phyloP scores from a whole-genome alignment of 2,113 vertebrate species.

The Poeciliopsis occidentalis region DNA sequence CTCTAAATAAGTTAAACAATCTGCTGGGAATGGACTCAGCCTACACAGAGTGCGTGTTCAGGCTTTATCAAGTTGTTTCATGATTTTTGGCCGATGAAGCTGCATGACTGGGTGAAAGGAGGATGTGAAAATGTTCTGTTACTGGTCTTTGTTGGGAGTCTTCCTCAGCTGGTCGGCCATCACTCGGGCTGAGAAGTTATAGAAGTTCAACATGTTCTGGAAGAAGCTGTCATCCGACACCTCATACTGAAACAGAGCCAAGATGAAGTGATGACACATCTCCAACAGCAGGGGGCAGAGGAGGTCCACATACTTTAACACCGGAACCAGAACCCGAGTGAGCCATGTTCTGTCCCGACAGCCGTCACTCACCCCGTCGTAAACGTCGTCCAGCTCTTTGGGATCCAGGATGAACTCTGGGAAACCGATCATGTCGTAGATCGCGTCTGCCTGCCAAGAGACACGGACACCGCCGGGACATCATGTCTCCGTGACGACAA shows the following conservation, averaged over 20 bases:
- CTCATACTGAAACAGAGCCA: conserved; percentile 84
- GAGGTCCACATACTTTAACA: neutral
- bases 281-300: conserved; percentile 45
- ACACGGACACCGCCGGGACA: neutral
- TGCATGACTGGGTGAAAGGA: neutral
- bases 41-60: neutral
- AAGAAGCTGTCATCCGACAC: conserved; percentile 97
- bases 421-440: conserved; percentile 99
- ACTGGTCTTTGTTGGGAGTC: conserved; percentile 96
- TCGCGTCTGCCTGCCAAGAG: conserved; percentile 87
- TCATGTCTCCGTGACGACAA: neutral
- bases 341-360: neutral
- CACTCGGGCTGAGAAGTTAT: conserved; percentile 96
- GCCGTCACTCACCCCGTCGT: conserved; percentile 87
- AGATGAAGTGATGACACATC: neutral
- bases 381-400: conserved; percentile 96
- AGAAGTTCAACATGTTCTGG: conserved; percentile 98
- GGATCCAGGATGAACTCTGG: conserved; percentile 96
- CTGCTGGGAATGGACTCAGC: no score
- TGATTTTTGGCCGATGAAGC: neutral
- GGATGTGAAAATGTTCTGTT: conserved; percentile 51
- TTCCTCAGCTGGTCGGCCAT: conserved; percentile 98
- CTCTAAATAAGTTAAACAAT: neutral
- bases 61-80: neutral
- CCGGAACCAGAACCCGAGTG: neutral